Conservation (phyloP, 2,888 invertebrate species). For the Portevinia maculata region DNA sequence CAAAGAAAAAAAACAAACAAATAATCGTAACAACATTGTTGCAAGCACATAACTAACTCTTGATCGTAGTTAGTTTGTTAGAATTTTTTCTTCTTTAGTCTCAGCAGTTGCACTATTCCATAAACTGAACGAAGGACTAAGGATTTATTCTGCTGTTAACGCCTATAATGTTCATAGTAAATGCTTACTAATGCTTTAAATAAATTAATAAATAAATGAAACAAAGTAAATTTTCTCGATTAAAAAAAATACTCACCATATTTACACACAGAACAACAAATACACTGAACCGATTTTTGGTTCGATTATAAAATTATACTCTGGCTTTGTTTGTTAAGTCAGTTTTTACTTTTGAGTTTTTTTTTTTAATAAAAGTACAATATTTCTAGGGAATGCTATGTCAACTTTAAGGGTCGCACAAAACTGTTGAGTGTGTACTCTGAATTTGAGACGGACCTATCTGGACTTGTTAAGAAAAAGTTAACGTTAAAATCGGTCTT, state of each 20-base stretch:
- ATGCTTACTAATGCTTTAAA: slow-evolving; percentile 29
- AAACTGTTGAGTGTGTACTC: too few relatives aligned
- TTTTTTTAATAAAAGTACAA: too few relatives aligned
- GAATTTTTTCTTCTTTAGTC: slow-evolving; percentile 33
- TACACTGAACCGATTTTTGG: slow-evolving; percentile 1
- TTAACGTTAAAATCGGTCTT: too few relatives aligned
- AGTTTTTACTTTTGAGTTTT: too few relatives aligned
- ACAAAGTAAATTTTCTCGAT: slow-evolving; percentile 16
- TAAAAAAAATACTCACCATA: slow-evolving; percentile 37
- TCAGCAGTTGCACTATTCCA: slow-evolving; percentile 13
- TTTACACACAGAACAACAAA: neutral
- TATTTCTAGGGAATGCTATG: too few relatives aligned
- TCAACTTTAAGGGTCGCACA: too few relatives aligned
- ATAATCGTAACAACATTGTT: slow-evolving; percentile 20
- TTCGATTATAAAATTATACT: neutral
- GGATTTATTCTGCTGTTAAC: neutral
- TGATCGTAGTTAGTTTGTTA: slow-evolving; percentile 58
- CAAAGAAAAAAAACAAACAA: slow-evolving; percentile 11
- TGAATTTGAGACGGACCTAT: too few relatives aligned
- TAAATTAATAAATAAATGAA: slow-evolving; percentile 13
- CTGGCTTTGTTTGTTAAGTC: neutral
- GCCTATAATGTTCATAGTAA: slow-evolving; percentile 1
- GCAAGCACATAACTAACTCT: slow-evolving; percentile 57
- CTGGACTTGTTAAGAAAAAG: too few relatives aligned
- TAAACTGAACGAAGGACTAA: neutral